Evolutionary conservation across 2,888 invertebrate genomes (phyloP).

Genomic region (Tuberolachnus salignus): DNA sequence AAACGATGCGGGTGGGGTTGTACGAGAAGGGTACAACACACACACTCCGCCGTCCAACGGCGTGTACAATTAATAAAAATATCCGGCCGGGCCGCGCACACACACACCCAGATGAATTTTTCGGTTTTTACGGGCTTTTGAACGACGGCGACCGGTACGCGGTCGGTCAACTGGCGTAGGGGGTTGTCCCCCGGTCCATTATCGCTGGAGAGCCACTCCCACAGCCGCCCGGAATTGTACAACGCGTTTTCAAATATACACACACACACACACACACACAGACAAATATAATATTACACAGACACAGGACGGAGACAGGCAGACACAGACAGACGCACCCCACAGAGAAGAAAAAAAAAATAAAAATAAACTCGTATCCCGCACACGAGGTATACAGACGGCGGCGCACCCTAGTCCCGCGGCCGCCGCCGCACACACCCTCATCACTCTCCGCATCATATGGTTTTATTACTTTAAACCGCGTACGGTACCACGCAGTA

Average conservation of each 20-base stretch:
- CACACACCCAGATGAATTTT: background rate
- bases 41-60: background rate
- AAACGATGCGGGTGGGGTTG: too few relatives aligned
- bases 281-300: background rate
- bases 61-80: too few relatives aligned
- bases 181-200: slow-evolving; percentile 27
- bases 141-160: slow-evolving; percentile 8
- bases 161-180: slow-evolving; percentile 29
- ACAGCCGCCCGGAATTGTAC: background rate
- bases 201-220: too few relatives aligned
- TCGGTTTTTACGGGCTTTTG: slow-evolving; percentile 50
- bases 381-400: slow-evolving; percentile 16
- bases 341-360: too few relatives aligned
- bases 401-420: slow-evolving; percentile 26
- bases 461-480: background rate
- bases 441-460: background rate
- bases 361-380: slow-evolving; percentile 47
- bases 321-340: slow-evolving; percentile 18
- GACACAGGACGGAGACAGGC: background rate
- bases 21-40: too few relatives aligned
- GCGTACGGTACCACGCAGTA: background rate
- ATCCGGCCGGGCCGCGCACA: too few relatives aligned
- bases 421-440: background rate
- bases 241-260: slow-evolving; percentile 31
- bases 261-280: background rate